phyloP scores from a whole-genome alignment of 1,140 invertebrate genomes.

The Cotesia glomerata region DNA sequence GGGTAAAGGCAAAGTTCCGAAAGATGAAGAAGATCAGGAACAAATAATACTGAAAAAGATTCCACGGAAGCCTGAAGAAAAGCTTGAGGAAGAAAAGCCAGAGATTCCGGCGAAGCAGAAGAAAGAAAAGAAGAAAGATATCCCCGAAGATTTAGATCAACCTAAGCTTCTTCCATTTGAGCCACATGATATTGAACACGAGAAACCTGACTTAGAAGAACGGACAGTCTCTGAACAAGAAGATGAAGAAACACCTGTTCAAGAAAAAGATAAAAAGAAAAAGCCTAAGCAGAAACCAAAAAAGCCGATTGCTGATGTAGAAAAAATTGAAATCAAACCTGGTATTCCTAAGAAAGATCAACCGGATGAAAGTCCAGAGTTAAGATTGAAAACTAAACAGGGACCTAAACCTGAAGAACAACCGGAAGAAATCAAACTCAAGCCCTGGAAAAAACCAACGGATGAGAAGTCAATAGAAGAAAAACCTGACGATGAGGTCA shows the following conservation, averaged over 20 bases:
- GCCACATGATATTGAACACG: conserved; percentile 52
- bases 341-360: conserved; percentile 50
- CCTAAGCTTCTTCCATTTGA: conserved; percentile 35
- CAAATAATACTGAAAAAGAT: conserved; percentile 60
- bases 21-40: conserved; percentile 59
- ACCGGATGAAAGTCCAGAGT: conserved; percentile 24
- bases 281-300: conserved; percentile 38
- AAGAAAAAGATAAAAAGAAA: conserved; percentile 47
- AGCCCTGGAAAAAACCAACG: conserved; percentile 57
- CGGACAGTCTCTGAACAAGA: conserved; percentile 49
- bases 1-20: conserved; percentile 63
- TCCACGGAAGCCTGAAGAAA: conserved; percentile 48
- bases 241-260: conserved; percentile 41
- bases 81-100: conserved; percentile 44
- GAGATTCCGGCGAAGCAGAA: conserved; percentile 36
- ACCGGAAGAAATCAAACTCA: conserved; percentile 62
- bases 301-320: conserved; percentile 31
- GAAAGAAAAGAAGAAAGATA: conserved; percentile 40
- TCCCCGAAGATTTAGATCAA: conserved; percentile 35
- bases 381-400: conserved; percentile 65
- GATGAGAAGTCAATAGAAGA: conserved; percentile 42
- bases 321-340: conserved; percentile 47
- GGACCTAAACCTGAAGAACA: conserved; percentile 63
- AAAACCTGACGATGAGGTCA: conserved; percentile 48
- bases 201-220: conserved; percentile 55